Base-by-base conservation (phyloP, 2,797 vertebrate species). In the Poeciliopsis gracilis region DNA sequence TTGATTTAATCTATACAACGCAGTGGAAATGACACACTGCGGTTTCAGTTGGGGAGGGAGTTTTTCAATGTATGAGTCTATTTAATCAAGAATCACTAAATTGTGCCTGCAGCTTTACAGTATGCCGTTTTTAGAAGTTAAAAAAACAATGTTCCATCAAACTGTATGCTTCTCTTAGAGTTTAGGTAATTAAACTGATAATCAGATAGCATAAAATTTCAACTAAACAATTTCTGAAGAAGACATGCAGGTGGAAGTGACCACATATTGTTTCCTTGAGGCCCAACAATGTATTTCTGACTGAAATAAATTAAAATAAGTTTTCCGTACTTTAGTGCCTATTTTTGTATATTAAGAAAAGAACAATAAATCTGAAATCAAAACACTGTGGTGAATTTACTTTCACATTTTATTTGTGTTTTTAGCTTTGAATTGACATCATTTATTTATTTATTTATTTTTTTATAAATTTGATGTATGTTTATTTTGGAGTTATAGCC, bases 251-350 rank as follows among this genome's bases (percentile, higher is more conserved):
- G 36, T 30, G 41, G 47, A 69, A 69, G 36, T 77, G 57, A 49
- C 23, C 41, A 46, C 11, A 77, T 77, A 66, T 81, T 43, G 77
- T 53, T 69, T 59, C 47, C 33, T 85, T 78, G 45, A 59, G 88
- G 53, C 41, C 46, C 46, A 51, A 43, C 25, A 45, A 36, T n/a
- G 12, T 45, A 16, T 46, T 46, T 43, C 23, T 46, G 41, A 71
- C 46, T 18, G 15, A 45, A 46, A 13, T 70, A 1, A 71, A 70
- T 30, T 6, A 61, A 61, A 61, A 15, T 2, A 61, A 28, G 28
- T 30, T 67, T 66, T 38, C 18, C 18, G 16, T 66, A 41, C 63
- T 12, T 41, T n/a, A 69, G n/a, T 69, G 18, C 9, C 8, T 10
- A 67, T 38, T 38, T 66, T 30, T n/a, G 33, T 41, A 41, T 25